phyloP scores from a whole-genome alignment of 2,797 vertebrate genomes.

The Pteronotus mesoamericanus region DNA sequence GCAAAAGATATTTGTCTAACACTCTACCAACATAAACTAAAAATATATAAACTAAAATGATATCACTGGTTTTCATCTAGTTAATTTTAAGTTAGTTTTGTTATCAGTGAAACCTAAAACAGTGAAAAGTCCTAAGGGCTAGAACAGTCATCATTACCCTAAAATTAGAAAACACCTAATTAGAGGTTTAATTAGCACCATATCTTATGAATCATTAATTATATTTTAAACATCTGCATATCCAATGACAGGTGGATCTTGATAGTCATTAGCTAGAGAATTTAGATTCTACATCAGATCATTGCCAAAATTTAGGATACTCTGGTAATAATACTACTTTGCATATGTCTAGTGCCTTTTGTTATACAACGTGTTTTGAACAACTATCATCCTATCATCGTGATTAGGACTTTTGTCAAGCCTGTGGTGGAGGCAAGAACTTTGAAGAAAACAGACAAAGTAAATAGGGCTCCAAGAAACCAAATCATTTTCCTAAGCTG shows the following conservation, averaged over 20 bases:
- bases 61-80: neutral
- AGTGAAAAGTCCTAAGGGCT: neutral
- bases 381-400: neutral
- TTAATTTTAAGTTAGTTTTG: neutral
- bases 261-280: neutral
- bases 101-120: constrained; percentile 23
- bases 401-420: neutral
- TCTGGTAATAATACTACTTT: neutral
- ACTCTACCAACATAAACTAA: neutral
- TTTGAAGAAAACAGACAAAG: neutral
- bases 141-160: constrained; percentile 1
- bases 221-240: constrained; percentile 30
- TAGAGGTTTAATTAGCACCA: constrained; percentile 28
- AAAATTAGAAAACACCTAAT: constrained; percentile 41
- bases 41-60: neutral
- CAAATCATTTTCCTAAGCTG: neutral
- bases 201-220: neutral
- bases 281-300: neutral
- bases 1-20: neutral
- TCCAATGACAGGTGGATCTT: neutral
- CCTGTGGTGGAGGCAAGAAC: neutral
- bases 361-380: neutral
- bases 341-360: neutral
- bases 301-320: neutral
- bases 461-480: neutral